Base-by-base conservation (phyloP, 53 echinoderm and acorn worm genomes). In the Astropecten irregularis region DNA sequence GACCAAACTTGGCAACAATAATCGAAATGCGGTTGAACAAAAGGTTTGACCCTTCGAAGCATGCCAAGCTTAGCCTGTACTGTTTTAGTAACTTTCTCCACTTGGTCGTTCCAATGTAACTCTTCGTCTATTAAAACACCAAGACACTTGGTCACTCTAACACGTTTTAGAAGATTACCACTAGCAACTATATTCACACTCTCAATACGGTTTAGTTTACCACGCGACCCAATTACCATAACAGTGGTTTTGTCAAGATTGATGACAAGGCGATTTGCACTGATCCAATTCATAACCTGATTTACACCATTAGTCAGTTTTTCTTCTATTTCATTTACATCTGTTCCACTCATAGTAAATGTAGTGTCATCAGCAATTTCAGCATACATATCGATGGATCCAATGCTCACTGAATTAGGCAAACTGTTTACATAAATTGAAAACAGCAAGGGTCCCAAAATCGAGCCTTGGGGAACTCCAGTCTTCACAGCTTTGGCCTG, bases 401-500 rank as follows among this genome's bases (percentile, higher is more conserved):
- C 61, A 61, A 39, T 19, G 2, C 20, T 34, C 34, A 79, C 40
- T 39, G 58, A 57, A 16, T 61, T 39, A 57, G 57, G 26, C 40
- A 77, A 4, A 32, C 32, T n/a, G 9, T 57, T 30, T 66, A 66
- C 48, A 82, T 82, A 29, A n/a, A n/a, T n/a, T n/a, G n/a, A n/a
- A n/a, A n/a, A n/a, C n/a, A n/a, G n/a, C n/a, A n/a, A n/a, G n/a
- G n/a, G n/a, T n/a, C n/a, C n/a, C n/a, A n/a, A n/a, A n/a, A n/a
- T n/a, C n/a, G 48, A 62, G 33, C 82, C 66, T 47, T 82, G 82
- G 2, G 82, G 82, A 30, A 82, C 63, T 16, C 61, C 63, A 8
- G 44, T 81, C 15, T 38, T 63, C 32, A 63, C 40, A 25, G 16
- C 8, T 29, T 26, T 22, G 5, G 59, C 28, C 28, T 27, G 28